Conservation (phyloP, 2,113 vertebrate genomes). For the Progne subis region DNA sequence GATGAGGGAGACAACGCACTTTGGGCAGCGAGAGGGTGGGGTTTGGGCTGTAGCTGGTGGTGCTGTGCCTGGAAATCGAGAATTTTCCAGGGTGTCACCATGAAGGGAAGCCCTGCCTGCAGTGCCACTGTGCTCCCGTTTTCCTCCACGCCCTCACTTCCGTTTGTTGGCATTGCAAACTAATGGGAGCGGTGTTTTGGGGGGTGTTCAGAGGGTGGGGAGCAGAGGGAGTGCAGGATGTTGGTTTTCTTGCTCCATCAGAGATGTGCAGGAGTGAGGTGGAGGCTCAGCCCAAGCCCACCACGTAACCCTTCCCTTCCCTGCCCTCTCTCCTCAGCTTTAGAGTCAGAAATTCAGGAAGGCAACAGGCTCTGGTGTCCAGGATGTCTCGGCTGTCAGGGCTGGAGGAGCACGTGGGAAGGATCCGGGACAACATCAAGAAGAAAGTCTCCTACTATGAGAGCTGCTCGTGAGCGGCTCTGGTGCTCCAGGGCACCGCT, state of each 20-base stretch:
- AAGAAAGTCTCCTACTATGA: constrained; percentile 57
- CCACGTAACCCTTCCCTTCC: background rate
- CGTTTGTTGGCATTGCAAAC: background rate
- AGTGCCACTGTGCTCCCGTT: rapidly evolving
- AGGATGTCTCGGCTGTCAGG: constrained; percentile 71
- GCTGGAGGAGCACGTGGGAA: constrained; percentile 74
- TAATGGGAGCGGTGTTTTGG: rapidly evolving
- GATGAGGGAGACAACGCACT: rapidly evolving
- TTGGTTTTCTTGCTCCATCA: background rate
- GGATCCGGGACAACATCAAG: constrained; percentile 75
- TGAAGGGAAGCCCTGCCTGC: background rate
- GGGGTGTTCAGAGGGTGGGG: background rate
- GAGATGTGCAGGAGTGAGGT: background rate
- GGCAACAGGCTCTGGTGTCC: constrained; percentile 74
- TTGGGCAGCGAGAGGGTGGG: background rate
- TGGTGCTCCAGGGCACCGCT: rapidly evolving
- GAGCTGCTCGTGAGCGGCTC: constrained; percentile 69
- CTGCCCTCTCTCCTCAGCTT: constrained; percentile 68
- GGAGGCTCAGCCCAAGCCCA: background rate
- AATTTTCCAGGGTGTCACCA: background rate
- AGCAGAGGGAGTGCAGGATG: background rate
- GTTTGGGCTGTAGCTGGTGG: background rate
- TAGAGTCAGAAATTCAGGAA: constrained; percentile 74
- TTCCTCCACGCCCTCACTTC: background rate
- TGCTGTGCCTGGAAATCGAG: background rate